Percentiles rank a stretch among this genome's conserved stretches.
Conservation (phyloP, 2,888 invertebrate species). For the Rotaria socialis region DNA sequence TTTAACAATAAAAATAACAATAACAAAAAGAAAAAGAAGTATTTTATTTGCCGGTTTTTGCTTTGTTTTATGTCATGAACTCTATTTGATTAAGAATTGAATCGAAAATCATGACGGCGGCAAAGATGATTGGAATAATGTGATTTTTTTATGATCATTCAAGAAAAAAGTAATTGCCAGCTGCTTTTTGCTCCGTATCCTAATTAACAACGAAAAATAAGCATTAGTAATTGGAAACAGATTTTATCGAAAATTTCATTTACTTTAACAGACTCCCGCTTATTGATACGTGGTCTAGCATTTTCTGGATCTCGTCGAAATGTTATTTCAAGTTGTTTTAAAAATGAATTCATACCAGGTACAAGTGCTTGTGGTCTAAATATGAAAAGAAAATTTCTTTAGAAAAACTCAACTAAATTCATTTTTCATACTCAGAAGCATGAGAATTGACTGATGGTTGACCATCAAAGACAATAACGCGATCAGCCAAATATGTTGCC, state of each 20-base stretch:
- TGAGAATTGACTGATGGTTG: conserved; percentile 79
- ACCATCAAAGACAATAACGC: conserved; percentile 97
- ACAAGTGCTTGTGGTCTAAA: conserved; percentile 73
- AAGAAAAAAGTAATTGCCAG: conserved; percentile 46
- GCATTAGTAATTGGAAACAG: not conserved
- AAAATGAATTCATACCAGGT: conserved; percentile 95
- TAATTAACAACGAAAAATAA: conserved; percentile 19
- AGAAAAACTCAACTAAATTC: not conserved
- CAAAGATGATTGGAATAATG: not conserved
- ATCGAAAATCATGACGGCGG: not conserved
- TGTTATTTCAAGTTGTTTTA: conserved; percentile 88
- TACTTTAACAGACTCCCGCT: conserved; percentile 87
- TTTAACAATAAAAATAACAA: conserved; percentile 28
- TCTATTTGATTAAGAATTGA: not conserved
- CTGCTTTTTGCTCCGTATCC: conserved; percentile 46
- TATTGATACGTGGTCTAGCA: conserved; percentile 95
- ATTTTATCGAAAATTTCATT: conserved; percentile 40
- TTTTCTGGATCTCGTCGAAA: conserved; percentile 98
- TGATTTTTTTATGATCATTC: conserved; percentile 35
- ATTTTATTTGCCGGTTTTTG: not conserved
- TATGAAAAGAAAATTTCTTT: not conserved
- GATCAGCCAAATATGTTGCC: conserved; percentile 96
- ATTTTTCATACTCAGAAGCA: conserved; percentile 68
- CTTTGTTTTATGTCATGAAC: too few species aligned
- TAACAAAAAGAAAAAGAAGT: not conserved